A percentile compares a stretch with the other conserved stretches of the same genome.
These are phyloP conservation scores for Entomobrya proxima DNA, from an alignment of 2,888 invertebrate genomes.

Conservation along the genomic window DNA sequence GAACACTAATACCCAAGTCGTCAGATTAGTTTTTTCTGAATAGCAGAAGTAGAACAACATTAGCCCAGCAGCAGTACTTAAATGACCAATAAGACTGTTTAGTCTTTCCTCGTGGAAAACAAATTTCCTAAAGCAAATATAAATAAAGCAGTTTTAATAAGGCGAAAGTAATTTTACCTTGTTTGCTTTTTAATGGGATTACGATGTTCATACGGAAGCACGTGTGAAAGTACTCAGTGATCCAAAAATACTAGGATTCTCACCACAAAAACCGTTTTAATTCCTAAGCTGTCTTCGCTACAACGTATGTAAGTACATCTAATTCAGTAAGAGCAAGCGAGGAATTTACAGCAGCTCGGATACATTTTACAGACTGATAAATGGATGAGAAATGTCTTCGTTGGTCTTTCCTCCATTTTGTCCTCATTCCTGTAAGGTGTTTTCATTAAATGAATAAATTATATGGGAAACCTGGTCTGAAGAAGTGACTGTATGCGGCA, in stretches of 20 bases:
- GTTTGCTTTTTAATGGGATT: background rate
- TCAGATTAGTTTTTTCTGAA: background rate
- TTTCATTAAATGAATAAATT: constrained; percentile 23
- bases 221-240: background rate
- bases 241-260: background rate
- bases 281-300: background rate
- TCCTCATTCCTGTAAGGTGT: background rate
- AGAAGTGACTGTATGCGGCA: too few relatives aligned
- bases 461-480: background rate
- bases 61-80: background rate
- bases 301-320: background rate
- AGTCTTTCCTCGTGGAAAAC: background rate
- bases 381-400: background rate
- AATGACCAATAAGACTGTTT: background rate
- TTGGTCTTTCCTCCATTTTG: background rate
- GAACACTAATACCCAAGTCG: too few relatives aligned
- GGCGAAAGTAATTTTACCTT: constrained; percentile 13
- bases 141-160: background rate
- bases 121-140: background rate
- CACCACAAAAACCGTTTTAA: background rate
- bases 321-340: background rate
- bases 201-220: background rate
- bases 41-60: background rate
- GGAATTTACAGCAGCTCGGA: background rate
- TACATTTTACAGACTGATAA: background rate